Evolutionary conservation across 1,140 invertebrate species (phyloP).

Genomic region (Chironomus striatipennis): DNA sequence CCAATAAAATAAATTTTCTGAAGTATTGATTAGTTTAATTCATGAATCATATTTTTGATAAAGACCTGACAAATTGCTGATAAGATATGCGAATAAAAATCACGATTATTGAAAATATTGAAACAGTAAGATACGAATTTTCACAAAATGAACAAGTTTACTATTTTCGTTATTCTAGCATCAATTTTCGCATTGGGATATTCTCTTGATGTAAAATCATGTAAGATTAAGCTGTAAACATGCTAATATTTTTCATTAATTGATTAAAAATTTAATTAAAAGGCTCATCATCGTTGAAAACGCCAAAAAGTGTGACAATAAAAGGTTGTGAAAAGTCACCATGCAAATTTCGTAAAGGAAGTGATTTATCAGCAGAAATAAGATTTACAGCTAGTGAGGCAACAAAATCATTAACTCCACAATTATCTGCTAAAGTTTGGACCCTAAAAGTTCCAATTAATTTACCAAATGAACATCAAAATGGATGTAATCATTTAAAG

Average conservation of each 20-base stretch:
- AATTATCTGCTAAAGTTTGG: background rate
- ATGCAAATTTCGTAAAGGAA: background rate
- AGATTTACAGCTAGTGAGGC: background rate
- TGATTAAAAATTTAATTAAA: background rate
- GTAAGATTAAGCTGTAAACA: background rate
- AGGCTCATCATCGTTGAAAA: background rate
- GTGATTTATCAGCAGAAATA: background rate
- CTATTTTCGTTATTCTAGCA: background rate
- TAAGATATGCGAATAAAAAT: conserved; percentile 14
- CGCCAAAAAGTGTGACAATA: background rate
- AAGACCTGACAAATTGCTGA: background rate
- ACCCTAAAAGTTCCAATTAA: background rate
- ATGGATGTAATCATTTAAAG: background rate
- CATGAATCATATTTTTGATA: too few species aligned
- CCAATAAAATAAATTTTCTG: too few species aligned
- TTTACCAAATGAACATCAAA: background rate
- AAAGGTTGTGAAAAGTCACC: conserved; percentile 1
- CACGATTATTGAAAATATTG: background rate
- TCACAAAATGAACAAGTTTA: background rate
- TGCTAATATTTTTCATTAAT: background rate
- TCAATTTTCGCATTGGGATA: background rate
- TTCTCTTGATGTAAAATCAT: background rate
- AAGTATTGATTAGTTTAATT: background rate
- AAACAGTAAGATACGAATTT: background rate
- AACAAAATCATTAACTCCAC: background rate